Evolutionary conservation across 2,888 invertebrate species (phyloP), one percentile per base, ranked within the genome.

Genomic region (Andrena chrysosceles): DNA sequence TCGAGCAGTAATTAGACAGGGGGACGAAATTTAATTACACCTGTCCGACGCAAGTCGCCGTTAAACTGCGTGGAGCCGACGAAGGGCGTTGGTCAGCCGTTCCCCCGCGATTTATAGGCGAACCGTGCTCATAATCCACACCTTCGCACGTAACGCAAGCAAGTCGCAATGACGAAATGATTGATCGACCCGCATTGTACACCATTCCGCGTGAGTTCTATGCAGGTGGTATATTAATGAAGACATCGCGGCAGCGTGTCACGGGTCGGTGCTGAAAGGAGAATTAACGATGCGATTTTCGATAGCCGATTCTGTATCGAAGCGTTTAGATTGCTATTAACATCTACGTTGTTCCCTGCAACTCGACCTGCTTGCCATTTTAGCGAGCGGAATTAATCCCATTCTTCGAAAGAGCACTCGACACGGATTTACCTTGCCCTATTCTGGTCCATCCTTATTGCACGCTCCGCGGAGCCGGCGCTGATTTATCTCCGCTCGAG

Each of bases 1-100:
- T 3, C 4, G 13, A 3, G 0, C 13, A 35, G 5, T 26, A 35
- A 49, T 56, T 26, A 16, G 33, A 33, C 26, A 20, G 26, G 6
- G 59, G n/a, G 16, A 60, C 42, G 42, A 60, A 70, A 60, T 62
- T 62, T 60, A 60, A 71, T 71, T 48, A 62, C 29, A 31, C 31
- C 54, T 42, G n/a, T 10, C 13, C 59, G n/a, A 10, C 4, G 66
- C 49, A 26, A 13, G 31, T n/a, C 13, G n/a, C 29, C n/a, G 49
- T 31, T 13, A 20, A 33, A 20, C 20, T 20, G 33, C 49, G 31
- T 8, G 52, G 20, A 52, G 2, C n/a, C 31, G 52, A 20, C 67
- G 31, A n/a, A 48, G 31, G 26, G 54, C 54, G 54, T 56, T 23
- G 54, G 54, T 56, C 33, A 8, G 10, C 13, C 23, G 35, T 33